Conservation (phyloP, 2,113 vertebrate genomes). For the Anthoscopus minutus region DNA sequence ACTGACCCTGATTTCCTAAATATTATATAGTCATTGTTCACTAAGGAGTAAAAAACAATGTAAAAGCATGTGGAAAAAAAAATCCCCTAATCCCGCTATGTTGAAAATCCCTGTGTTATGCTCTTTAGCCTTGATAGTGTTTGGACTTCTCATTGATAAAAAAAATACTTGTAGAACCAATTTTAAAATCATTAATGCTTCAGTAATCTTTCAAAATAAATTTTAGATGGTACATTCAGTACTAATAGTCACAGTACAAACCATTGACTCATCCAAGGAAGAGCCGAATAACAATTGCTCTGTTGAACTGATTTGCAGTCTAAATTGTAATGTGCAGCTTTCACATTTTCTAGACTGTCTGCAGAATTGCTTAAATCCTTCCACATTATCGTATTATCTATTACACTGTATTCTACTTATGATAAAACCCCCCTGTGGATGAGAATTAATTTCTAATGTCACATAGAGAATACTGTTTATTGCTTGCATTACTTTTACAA, state of each 20-base stretch:
- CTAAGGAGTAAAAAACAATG: background rate
- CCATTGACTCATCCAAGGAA: slow-evolving; percentile 49
- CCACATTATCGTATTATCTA: background rate
- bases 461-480: background rate
- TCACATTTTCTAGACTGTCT: slow-evolving; percentile 12
- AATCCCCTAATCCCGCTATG: accelerated
- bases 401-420: background rate
- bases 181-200: slow-evolving; percentile 27
- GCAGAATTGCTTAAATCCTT: slow-evolving; percentile 20
- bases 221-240: slow-evolving; percentile 45
- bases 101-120: background rate
- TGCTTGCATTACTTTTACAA: background rate
- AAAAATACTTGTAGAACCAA: background rate
- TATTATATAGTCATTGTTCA: background rate
- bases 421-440: background rate
- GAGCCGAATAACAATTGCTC: slow-evolving; percentile 46
- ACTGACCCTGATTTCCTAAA: slow-evolving; percentile 65
- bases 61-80: background rate
- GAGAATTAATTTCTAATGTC: background rate
- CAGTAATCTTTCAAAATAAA: slow-evolving; percentile 36
- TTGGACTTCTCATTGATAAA: slow-evolving; percentile 24
- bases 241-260: slow-evolving; percentile 46
- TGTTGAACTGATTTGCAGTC: slow-evolving; percentile 35
- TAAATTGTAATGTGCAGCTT: slow-evolving; percentile 15
- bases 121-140: background rate